Evolutionary conservation across 2,113 vertebrate genomes (phyloP).

Genomic region (Albula glossodonta): DNA sequence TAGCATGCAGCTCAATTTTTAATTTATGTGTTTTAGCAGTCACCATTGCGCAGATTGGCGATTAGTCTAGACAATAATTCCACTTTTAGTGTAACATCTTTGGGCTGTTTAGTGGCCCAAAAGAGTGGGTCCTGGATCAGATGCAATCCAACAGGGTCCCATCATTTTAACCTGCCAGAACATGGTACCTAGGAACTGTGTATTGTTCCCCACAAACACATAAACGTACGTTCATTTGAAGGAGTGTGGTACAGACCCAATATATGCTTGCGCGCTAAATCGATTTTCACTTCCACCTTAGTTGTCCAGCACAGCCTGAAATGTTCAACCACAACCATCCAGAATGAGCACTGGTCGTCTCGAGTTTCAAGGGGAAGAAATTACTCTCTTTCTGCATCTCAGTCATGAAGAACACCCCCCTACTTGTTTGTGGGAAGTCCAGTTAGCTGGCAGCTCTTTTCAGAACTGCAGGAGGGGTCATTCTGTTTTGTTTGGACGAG

Average conservation of each 20-base stretch:
- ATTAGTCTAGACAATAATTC: constrained; percentile 43
- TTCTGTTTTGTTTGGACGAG: constrained; percentile 6
- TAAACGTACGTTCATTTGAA: neutral
- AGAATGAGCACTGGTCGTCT: neutral
- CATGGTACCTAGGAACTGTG: neutral
- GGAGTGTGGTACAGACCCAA: neutral
- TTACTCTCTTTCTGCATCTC: neutral
- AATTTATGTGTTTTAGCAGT: neutral
- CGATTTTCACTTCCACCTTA: neutral
- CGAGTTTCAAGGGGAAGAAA: neutral
- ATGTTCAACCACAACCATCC: neutral
- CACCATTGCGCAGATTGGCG: neutral
- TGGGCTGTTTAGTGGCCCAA: constrained; percentile 52
- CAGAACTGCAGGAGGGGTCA: neutral
- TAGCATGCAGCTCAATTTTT: neutral
- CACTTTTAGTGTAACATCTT: neutral
- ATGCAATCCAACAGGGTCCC: constrained; percentile 61
- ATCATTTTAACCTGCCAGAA: constrained; percentile 16
- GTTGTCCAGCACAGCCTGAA: neutral
- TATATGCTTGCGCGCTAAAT: neutral
- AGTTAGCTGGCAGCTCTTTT: neutral
- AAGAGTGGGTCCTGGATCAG: constrained; percentile 63
- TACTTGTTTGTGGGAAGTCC: neutral
- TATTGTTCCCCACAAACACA: neutral
- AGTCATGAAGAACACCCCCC: neutral